A percentile compares a stretch with the other conserved stretches of the same genome.
Evolutionary conservation across 1,140 invertebrate genomes (phyloP).

Genomic region (Anadara kagoshimensis): DNA sequence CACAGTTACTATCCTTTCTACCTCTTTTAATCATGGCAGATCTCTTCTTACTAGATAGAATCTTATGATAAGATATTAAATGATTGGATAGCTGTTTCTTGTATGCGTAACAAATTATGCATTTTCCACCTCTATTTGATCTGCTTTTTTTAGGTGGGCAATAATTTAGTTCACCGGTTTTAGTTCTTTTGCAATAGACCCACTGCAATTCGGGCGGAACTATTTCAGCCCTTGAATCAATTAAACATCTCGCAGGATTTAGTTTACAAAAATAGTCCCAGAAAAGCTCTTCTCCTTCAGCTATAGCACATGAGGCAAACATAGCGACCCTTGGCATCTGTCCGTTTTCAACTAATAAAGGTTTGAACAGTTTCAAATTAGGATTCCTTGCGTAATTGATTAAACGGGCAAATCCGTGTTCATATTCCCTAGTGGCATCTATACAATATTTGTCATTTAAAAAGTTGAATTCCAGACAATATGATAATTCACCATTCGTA

Average conservation of each 20-base stretch:
- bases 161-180: not conserved
- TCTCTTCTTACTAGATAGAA: not conserved
- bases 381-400: slow-evolving; percentile 11
- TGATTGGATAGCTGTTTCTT: slow-evolving; percentile 3
- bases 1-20: not conserved
- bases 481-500: slow-evolving; percentile 5
- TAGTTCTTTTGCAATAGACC: slow-evolving; percentile 1
- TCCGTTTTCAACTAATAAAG: not conserved
- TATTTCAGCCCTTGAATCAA: not conserved
- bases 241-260: slow-evolving; percentile 9
- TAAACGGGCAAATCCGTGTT: slow-evolving; percentile 2
- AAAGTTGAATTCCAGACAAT: slow-evolving; percentile 12
- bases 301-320: not conserved
- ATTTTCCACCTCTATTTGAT: not conserved
- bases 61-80: not conserved
- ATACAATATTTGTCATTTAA: slow-evolving; percentile 9
- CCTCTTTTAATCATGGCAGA: not conserved
- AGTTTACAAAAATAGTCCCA: slow-evolving; percentile 9
- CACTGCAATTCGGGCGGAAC: not conserved
- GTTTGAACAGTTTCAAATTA: slow-evolving; percentile 11
- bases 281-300: slow-evolving; percentile 4
- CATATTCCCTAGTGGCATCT: slow-evolving; percentile 9
- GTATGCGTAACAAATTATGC: not conserved
- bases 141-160: not conserved
- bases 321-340: slow-evolving; percentile 1